Conservation (phyloP, 2,797 vertebrate genomes). For the Pipistrellus kuhlii region DNA sequence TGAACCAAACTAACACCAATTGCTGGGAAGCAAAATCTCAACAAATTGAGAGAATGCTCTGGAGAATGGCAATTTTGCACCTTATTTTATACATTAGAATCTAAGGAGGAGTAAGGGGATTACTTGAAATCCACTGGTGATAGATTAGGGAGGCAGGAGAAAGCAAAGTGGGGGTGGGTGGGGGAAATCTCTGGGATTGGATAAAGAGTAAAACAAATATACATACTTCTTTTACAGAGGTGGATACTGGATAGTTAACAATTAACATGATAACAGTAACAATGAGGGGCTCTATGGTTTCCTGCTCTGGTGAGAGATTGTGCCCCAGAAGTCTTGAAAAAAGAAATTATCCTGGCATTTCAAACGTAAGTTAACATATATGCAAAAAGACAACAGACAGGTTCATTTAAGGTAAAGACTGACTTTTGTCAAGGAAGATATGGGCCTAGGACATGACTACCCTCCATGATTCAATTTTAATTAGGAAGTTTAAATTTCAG, state of each 20-base stretch:
- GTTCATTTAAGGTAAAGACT: neutral
- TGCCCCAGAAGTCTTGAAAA: neutral
- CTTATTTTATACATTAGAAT: neutral
- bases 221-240: neutral
- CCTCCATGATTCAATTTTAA: neutral
- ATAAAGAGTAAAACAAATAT: neutral
- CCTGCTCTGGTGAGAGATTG: neutral
- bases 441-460: neutral
- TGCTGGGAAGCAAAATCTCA: neutral
- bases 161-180: neutral
- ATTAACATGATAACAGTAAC: neutral
- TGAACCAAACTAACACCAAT: neutral
- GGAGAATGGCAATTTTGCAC: neutral
- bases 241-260: neutral
- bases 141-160: neutral
- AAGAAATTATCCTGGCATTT: neutral
- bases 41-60: neutral
- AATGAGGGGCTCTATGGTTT: neutral
- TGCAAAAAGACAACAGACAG: neutral
- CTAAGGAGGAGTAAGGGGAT: neutral
- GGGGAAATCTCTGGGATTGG: neutral
- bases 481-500: neutral
- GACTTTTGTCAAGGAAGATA: neutral
- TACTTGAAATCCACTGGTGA: neutral
- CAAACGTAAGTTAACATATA: neutral